Evolutionary conservation across 2,113 vertebrate genomes (phyloP).

Genomic region (Cavia aperea): DNA sequence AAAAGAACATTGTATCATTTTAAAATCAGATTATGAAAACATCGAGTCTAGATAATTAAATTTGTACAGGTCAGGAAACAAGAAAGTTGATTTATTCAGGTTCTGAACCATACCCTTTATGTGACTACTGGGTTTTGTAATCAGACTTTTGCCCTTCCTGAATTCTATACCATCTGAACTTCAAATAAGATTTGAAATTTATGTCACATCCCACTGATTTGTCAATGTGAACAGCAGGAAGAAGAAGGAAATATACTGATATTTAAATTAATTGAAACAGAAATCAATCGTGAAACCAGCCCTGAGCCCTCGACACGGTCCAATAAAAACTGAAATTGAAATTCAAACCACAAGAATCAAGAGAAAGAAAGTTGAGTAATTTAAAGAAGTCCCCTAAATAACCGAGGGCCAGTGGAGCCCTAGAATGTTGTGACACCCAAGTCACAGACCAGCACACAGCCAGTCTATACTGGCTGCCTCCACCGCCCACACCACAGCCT

Average conservation of each 20-base stretch:
- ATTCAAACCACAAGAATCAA: neutral
- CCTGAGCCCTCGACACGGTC: neutral
- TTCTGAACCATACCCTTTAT: slow-evolving; percentile 23
- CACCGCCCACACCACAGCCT: neutral
- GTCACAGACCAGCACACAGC: too few relatives aligned
- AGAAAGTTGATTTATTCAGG: slow-evolving; percentile 50
- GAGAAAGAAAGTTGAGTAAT: neutral
- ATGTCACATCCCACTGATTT: neutral
- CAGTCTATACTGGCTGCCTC: fast-evolving
- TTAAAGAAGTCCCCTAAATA: neutral
- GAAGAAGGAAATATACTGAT: neutral
- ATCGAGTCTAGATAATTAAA: slow-evolving; percentile 58
- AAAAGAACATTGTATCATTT: slow-evolving; percentile 57
- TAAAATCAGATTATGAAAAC: slow-evolving; percentile 64
- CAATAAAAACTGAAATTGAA: neutral
- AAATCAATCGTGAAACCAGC: slow-evolving; percentile 2
- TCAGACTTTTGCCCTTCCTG: slow-evolving; percentile 31
- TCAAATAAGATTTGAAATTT: slow-evolving; percentile 31
- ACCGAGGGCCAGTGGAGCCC: neutral
- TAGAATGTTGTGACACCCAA: neutral
- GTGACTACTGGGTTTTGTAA: neutral
- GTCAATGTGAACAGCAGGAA: neutral
- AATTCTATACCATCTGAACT: neutral
- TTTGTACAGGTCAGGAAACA: slow-evolving; percentile 63
- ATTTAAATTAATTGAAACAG: slow-evolving; percentile 13